Conservation (phyloP, 2,113 vertebrate species). For the Promerops cafer region DNA sequence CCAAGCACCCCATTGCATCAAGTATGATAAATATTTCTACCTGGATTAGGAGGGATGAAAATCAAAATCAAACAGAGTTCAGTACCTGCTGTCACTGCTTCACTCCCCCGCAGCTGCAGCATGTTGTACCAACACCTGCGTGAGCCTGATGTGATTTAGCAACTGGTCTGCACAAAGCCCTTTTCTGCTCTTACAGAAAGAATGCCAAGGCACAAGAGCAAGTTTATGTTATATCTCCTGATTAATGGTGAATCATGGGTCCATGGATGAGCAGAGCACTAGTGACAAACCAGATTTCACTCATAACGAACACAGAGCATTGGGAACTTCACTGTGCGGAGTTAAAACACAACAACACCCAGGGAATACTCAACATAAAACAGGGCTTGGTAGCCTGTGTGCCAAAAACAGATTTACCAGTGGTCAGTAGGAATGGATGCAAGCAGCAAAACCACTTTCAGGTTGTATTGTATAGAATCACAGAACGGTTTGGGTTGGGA, state of each 20-base stretch:
- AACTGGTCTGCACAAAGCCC: background rate
- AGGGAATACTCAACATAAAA: background rate
- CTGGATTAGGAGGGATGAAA: background rate
- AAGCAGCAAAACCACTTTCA: background rate
- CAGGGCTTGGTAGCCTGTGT: background rate
- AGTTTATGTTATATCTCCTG: background rate
- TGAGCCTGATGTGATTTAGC: background rate
- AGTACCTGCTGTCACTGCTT: background rate
- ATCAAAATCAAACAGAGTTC: background rate
- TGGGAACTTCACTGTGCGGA: background rate
- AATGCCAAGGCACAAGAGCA: background rate
- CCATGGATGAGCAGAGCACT: background rate
- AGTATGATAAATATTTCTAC: background rate
- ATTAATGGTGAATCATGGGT: background rate
- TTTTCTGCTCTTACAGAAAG: background rate
- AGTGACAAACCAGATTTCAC: background rate
- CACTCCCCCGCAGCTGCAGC: accelerated
- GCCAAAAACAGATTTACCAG: background rate
- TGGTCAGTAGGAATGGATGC: background rate
- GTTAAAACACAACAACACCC: background rate
- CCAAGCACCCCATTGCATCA: background rate
- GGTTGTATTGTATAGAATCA: background rate
- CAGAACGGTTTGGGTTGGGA: background rate
- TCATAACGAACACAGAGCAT: background rate
- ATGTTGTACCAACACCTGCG: background rate